Evolutionary conservation across 2,113 vertebrate genomes (phyloP), one percentile per base, ranked within the genome.

Genomic region (Proterorhinus semilunaris): DNA sequence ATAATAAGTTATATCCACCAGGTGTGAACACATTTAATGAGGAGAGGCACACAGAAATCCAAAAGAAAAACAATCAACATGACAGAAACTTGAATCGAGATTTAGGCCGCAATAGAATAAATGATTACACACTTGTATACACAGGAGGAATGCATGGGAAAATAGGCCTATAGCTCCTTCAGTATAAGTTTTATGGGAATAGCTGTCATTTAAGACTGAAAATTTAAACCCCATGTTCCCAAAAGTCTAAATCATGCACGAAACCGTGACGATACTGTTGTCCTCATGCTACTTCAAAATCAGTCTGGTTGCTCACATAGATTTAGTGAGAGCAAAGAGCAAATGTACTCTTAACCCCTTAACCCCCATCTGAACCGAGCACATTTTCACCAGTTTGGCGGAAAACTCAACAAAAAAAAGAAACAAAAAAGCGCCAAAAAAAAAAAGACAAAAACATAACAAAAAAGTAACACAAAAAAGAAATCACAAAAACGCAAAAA

Each of bases 121-220:
- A 72, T 50, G n/a, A 53, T 61, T 36, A 51, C 52, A 80, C 55
- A 70, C 62, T 21, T 48, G 27, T 21, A 58, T 44, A 72, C 65
- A 71, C 54, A 71, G 1, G 43, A 36, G 74, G 81, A 88, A 88
- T 88, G 79, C 79, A 75, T 87, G 86, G 75, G 78, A 83, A 84
- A 83, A 58, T 70, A 27, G 52, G 58, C 80, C 62, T 80, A 21
- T 66, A 69, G 71, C 72, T 75, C 68, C 76, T 69, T 44, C 48
- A 71, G 6, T 4, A 62, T 16, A 36, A 45, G 47, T 54, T 75
- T 82, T 62, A 80, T 68, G 57, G 64, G 57, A 69, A 80, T 76
- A 67, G 50, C 45, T 76, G 58, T 66, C 45, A 68, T 77, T 67
- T 81, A 83, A 83, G 71, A 76, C 66, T 10, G 48, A 66, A 75